Evolutionary conservation across 2,113 vertebrate genomes (phyloP), one percentile per base, ranked within the genome.

Genomic region (Nibea coibor): DNA sequence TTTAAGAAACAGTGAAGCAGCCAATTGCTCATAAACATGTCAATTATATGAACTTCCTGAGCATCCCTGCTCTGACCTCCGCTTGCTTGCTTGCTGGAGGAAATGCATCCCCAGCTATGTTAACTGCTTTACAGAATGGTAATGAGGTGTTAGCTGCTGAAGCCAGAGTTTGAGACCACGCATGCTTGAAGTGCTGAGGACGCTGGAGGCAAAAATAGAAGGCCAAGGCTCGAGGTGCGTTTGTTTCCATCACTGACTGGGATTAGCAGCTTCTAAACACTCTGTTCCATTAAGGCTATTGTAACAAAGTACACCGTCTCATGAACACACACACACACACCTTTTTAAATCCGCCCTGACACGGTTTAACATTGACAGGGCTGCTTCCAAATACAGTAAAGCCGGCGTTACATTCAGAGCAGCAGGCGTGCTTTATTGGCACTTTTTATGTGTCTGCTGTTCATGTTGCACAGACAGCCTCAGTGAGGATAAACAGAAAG

Each of bases 141-240:
- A 93, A 94, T 89, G 88, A 93, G 91, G 91, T 90, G 93, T 54
- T 75, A 90, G 89, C 75, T 82, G 83, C 70, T 0, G 68, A 59
- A 84, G 14, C 75, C 57, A 12, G 86, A 78, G 80, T 75, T 65
- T 63, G n/a, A 62, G 66, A 57, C 12, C 42, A 58, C 47, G 78
- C 88, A 79, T 91, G 78, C 86, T 80, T 73, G 42, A 64, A 86
- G 83, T 88, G 88, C 80, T 89, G 88, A 79, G 79, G 80, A 91
- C 91, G 78, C 75, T 89, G 69, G n/a, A 71, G 86, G 2, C 58
- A 91, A 86, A 91, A 92, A 94, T 94, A 94, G 90, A 89, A 73
- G 70, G 1, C 78, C 68, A 31, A 64, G 74, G 72, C 82, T 62
- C 3, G 65, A 78, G 88, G 75, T 86, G 69, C 65, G 58, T 85